Conservation (phyloP, 2,797 vertebrate genomes). For the Microchirus variegatus region DNA sequence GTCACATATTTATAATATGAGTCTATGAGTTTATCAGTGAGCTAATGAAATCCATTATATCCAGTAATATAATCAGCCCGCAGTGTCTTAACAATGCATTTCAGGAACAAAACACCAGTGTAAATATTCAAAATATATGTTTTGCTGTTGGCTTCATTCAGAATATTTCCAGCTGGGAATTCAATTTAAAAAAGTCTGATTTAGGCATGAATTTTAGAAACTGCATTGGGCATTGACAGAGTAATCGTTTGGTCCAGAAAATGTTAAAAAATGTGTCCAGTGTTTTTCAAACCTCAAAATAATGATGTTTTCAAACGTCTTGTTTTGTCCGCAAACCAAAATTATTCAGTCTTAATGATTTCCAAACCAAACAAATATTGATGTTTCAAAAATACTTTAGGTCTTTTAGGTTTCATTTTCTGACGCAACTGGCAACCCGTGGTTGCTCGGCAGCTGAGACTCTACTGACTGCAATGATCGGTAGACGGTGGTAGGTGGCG, state of each 20-base stretch:
- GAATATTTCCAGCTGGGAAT: constrained; percentile 13
- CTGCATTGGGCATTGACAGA: background rate
- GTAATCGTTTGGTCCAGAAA: no score
- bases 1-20: constrained; percentile 20
- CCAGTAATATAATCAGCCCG: constrained; percentile 35
- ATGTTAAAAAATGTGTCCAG: no score
- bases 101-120: constrained; percentile 21
- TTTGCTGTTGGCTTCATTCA: background rate
- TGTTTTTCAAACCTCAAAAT: no score
- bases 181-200: constrained; percentile 15
- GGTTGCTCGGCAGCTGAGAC: no score
- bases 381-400: constrained; percentile 26
- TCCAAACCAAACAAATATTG: constrained; percentile 5
- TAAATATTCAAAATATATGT: no score
- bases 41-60: constrained; percentile 44
- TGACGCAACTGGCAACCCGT: no score
- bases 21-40: constrained; percentile 25
- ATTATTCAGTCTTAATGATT: background rate
- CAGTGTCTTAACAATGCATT: constrained; percentile 23
- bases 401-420: no score
- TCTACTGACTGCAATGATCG: no score
- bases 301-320: no score
- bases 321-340: no score
- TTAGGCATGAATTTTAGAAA: constrained; percentile 16
- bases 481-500: no score